Evolutionary conservation across 30 jellyfish, hydroid and myxozoan species (phyloP), one percentile per base, ranked within the genome.

Genomic region (Pelagia noctiluca): DNA sequence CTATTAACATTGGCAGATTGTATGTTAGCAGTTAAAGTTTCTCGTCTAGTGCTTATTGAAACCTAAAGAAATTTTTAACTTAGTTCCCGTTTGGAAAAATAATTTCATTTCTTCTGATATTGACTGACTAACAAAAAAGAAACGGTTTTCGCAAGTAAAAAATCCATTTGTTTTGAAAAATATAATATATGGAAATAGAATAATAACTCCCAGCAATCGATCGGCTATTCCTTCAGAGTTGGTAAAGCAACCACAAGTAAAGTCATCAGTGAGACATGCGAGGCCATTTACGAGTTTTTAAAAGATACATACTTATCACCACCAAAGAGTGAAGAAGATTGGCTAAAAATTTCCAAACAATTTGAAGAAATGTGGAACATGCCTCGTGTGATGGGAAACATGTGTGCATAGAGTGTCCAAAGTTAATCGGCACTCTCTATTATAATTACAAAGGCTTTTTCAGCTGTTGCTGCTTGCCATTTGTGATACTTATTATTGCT

Each of bases 141-240:
- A n/a, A n/a, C n/a, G n/a, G n/a, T n/a, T n/a, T n/a, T n/a, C n/a
- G n/a, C n/a, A n/a, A n/a, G n/a, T n/a, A n/a, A n/a, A n/a, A n/a
- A n/a, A n/a, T n/a, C n/a, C n/a, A n/a, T n/a, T n/a, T n/a, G n/a
- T n/a, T n/a, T n/a, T n/a, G n/a, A n/a, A n/a, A n/a, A n/a, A n/a
- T n/a, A n/a, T n/a, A n/a, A n/a, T n/a, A n/a, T n/a, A n/a, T n/a
- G n/a, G n/a, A n/a, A n/a, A n/a, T n/a, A n/a, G n/a, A n/a, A n/a
- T 53, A 87, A 92, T 0, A 86, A 71, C 34, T 73, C 90, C 7
- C 94, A 83, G 86, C 94, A 83, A 54, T 46, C 85, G 12, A 22
- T 71, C 12, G 32, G 92, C 30, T 78, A 38, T 38, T 62, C 77
- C 11, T 83, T 83, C 33, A 29, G 94, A 21, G 52, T 74, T 21